phyloP scores from a whole-genome alignment of 2,113 vertebrate species.

The Amphilophus citrinellus region DNA sequence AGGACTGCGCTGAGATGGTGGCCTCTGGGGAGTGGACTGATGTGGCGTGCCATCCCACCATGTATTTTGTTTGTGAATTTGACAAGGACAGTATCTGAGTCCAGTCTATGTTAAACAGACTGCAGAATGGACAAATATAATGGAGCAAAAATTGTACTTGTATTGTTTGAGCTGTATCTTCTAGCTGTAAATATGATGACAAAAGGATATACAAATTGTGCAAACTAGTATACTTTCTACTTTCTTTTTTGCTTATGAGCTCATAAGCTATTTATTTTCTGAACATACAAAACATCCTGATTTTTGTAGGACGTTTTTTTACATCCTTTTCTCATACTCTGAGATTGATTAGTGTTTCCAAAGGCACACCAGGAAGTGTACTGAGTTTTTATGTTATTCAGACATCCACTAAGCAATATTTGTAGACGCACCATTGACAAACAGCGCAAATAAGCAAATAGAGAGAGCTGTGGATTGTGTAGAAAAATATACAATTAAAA shows the following conservation, averaged over 20 bases:
- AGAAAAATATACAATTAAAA: conserved; percentile 33
- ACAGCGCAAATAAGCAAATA: conserved; percentile 31
- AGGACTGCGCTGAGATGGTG: conserved; percentile 96
- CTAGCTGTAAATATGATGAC: conserved; percentile 41
- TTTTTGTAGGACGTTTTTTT: conserved; percentile 1
- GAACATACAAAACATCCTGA: not conserved
- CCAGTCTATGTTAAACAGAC: not conserved
- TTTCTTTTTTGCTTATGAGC: not conserved
- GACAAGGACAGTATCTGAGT: conserved; percentile 90
- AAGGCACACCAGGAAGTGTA: conserved; percentile 9
- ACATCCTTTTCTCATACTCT: conserved; percentile 1
- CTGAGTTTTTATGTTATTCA: conserved; percentile 38
- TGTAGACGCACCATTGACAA: conserved; percentile 18
- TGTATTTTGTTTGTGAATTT: conserved; percentile 98
- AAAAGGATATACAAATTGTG: conserved; percentile 28
- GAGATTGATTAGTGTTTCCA: conserved; percentile 20
- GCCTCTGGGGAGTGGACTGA: conserved; percentile 96
- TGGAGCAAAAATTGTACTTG: not conserved
- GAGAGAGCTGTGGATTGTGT: conserved; percentile 18
- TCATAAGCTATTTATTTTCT: conserved; percentile 52
- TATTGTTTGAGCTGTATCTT: not conserved
- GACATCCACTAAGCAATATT: conserved; percentile 26
- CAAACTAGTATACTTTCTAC: conserved; percentile 20
- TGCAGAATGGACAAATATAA: not conserved
- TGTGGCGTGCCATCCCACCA: conserved; percentile 92